A percentile compares a stretch with the other conserved stretches of the same genome.
Evolutionary conservation across 2,113 vertebrate species (phyloP).

Genomic region (Corythornis cristatus): DNA sequence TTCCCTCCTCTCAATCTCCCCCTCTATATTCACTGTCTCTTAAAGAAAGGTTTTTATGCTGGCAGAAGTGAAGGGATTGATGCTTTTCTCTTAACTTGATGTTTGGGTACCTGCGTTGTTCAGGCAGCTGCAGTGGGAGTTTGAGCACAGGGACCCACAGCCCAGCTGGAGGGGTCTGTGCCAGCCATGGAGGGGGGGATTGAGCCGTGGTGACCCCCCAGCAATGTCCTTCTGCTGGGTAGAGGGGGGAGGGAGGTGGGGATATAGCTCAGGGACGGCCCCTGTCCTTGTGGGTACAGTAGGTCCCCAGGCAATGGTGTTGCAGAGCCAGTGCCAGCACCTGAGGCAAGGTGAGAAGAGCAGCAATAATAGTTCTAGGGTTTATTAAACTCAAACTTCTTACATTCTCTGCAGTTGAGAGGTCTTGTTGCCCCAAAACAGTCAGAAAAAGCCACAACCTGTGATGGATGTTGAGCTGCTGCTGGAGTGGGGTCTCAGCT

Average conservation of each 20-base stretch:
- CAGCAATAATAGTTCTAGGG: background rate
- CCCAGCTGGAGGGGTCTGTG: background rate
- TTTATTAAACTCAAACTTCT: background rate
- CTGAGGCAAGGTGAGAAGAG: background rate
- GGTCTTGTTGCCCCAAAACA: background rate
- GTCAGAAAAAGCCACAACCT: background rate
- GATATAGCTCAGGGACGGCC: background rate
- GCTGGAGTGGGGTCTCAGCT: background rate
- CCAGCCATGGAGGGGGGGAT: accelerated
- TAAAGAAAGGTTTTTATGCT: background rate
- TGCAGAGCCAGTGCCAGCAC: background rate
- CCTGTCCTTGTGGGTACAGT: background rate
- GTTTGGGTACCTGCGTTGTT: background rate
- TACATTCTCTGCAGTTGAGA: accelerated
- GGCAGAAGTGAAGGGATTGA: background rate
- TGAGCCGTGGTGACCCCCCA: background rate
- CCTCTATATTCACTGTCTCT: background rate
- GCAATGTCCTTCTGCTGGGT: background rate
- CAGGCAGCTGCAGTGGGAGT: background rate
- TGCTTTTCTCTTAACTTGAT: background rate
- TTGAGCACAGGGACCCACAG: accelerated
- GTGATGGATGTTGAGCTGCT: background rate
- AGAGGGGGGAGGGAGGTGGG: accelerated
- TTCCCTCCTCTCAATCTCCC: background rate
- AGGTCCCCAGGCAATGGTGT: background rate